Evolutionary conservation across 2,888 invertebrate genomes (phyloP).

Genomic region (Clepsis dumicolana): DNA sequence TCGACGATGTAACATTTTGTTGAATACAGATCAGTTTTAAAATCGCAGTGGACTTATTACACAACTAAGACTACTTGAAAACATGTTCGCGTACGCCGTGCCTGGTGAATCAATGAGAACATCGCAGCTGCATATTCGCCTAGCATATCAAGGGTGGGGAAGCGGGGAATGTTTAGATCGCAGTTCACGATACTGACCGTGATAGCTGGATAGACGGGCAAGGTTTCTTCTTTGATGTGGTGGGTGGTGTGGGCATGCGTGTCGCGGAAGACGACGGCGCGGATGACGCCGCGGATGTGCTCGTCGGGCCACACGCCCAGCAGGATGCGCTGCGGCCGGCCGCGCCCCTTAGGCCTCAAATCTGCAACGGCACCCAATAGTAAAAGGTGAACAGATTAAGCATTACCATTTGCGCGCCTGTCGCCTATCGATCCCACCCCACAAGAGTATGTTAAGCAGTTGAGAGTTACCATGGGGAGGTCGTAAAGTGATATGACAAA

Average conservation of each 20-base stretch:
- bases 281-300: slow-evolving; percentile 96
- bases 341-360: slow-evolving; percentile 95
- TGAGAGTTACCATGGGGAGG: not conserved
- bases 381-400: slow-evolving; percentile 80
- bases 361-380: slow-evolving; percentile 87
- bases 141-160: slow-evolving; percentile 49
- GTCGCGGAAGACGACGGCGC: slow-evolving; percentile 96
- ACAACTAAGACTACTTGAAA: slow-evolving; percentile 20
- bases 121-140: slow-evolving; percentile 69
- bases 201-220: slow-evolving; percentile 77
- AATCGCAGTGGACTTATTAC: slow-evolving; percentile 19
- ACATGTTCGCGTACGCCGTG: slow-evolving; percentile 48
- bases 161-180: slow-evolving; percentile 38
- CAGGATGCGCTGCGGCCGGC: slow-evolving; percentile 95
- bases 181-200: slow-evolving; percentile 77
- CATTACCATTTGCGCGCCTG: slow-evolving; percentile 43
- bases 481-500: not conserved
- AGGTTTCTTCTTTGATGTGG: slow-evolving; percentile 91
- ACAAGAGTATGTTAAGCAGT: not conserved
- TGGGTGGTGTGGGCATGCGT: slow-evolving; percentile 91
- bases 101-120: slow-evolving; percentile 48
- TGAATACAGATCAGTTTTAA: slow-evolving; percentile 1
- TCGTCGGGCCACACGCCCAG: slow-evolving; percentile 97
- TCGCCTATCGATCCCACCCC: slow-evolving; percentile 9
- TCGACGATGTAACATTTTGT: slow-evolving; percentile 45